These are phyloP conservation scores for Sebastes cheni DNA, from an alignment of 2,797 vertebrate genomes.

Conservation along the genomic window DNA sequence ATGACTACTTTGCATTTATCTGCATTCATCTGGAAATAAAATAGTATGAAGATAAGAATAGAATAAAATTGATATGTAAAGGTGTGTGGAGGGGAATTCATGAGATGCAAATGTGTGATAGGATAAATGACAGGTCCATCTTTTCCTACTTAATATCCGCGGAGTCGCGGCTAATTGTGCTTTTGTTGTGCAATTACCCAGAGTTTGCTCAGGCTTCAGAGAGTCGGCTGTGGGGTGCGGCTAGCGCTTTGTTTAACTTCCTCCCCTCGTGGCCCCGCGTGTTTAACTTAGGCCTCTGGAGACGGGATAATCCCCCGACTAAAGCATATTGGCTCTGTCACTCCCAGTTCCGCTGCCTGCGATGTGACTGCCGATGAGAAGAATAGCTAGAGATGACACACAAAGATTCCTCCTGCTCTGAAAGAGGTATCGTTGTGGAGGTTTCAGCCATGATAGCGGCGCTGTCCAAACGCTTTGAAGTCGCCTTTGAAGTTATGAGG, in stretches of 20 bases:
- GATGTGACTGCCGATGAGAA: slow-evolving; percentile 26
- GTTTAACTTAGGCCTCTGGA: slow-evolving; percentile 73
- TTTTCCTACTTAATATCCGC: slow-evolving; percentile 83
- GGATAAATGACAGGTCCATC: slow-evolving; percentile 70
- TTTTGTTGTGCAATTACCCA: slow-evolving; percentile 91
- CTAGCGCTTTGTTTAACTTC: slow-evolving; percentile 80
- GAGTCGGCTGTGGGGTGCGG: slow-evolving; percentile 55
- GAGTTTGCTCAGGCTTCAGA: slow-evolving; percentile 88
- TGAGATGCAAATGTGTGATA: slow-evolving; percentile 81
- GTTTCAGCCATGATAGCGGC: slow-evolving; percentile 18
- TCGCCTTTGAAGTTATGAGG: slow-evolving; percentile 65
- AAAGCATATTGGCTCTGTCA: slow-evolving; percentile 79
- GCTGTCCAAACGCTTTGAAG: slow-evolving; percentile 58
- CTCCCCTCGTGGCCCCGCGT: slow-evolving; percentile 62
- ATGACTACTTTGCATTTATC: slow-evolving; percentile 82
- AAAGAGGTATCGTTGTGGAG: slow-evolving; percentile 14
- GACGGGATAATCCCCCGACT: slow-evolving; percentile 76
- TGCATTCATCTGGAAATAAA: slow-evolving; percentile 81
- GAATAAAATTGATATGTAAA: slow-evolving; percentile 50
- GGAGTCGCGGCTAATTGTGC: slow-evolving; percentile 88
- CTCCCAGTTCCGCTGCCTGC: slow-evolving; percentile 38
- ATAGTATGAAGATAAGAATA: slow-evolving; percentile 57
- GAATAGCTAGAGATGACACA: slow-evolving; percentile 17
- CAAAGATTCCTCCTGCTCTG: slow-evolving; percentile 21
- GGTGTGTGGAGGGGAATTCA: slow-evolving; percentile 70